phyloP scores from a whole-genome alignment of 1,140 invertebrate genomes.

The Zaprionus africanus region DNA sequence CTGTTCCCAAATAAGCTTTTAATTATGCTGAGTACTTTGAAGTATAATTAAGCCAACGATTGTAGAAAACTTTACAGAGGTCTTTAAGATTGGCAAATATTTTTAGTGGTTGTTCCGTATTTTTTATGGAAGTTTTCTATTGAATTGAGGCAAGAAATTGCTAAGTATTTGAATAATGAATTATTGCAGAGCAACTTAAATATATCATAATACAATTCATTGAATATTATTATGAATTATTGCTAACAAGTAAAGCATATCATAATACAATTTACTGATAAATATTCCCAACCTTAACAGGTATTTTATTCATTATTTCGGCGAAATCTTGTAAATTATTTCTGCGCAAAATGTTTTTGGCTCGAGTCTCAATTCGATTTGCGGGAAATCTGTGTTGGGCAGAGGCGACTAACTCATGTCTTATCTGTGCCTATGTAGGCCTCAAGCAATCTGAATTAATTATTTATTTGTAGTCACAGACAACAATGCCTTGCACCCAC shows the following conservation, averaged over 20 bases:
- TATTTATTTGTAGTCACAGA: conserved; percentile 19
- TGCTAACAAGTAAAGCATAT: neutral
- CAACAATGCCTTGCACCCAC: neutral
- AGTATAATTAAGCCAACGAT: neutral
- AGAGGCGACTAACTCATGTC: neutral
- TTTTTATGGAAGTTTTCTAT: neutral
- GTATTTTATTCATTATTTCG: neutral
- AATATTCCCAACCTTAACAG: neutral
- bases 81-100: neutral
- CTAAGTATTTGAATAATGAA: neutral
- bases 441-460: conserved; percentile 25
- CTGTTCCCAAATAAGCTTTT: neutral
- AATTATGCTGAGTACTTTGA: conserved; percentile 24
- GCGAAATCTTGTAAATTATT: neutral
- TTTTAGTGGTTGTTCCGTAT: no score
- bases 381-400: neutral
- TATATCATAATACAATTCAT: neutral
- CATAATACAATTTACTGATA: neutral
- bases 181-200: no score
- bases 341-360: neutral
- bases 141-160: neutral
- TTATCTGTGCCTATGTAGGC: conserved; percentile 1
- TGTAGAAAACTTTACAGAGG: neutral
- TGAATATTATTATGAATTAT: neutral
- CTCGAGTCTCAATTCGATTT: neutral